Base-by-base conservation (phyloP, 2,888 invertebrate genomes). In the Perizoma flavofasciatum region DNA sequence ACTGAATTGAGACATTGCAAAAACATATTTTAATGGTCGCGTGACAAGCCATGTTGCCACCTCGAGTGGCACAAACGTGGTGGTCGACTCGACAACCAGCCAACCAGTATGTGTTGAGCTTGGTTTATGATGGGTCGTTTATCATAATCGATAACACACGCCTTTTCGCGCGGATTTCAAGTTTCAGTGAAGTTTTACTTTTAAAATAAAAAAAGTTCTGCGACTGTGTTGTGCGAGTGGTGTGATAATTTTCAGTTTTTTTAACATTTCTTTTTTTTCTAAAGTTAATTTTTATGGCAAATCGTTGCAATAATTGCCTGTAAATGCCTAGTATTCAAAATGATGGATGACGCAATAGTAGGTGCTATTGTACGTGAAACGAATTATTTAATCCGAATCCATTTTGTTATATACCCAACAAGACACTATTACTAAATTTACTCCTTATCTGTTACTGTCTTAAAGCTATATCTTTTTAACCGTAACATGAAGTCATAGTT, bases 121-220 rank as follows among this genome's bases (percentile, higher is more conserved):
- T 56, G 62, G 72, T 65, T 47, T 68, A 71, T 69, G 77, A 68
- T 63, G 68, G 63, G 72, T 66, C 71, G 77, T 68, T 41, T 61
- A 52, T 53, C 39, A 55, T 50, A 41, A 22, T 56, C 34, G 39
- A 51, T 45, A 43, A 11, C 35, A 43, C 37, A 52, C 8, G 34
- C 43, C 37, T 46, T 63, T 53, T 55, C 53, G 59, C 61, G 55
- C 34, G 48, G 32, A 49, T 56, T 55, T 40, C 37, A n/a, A 33
- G n/a, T 40, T 9, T 49, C 11, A 41, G 37, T 47, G 47, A 55
- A 46, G n/a, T 55, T 45, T 9, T 32, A n/a, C 8, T 49, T 53
- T 49, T 43, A 10, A 51, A 47, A 39, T 7, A 37, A 10, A n/a
- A 9, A n/a, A 47, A 43, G 35, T 43, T 48, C 0, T 43, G 9